phyloP scores from a whole-genome alignment of 2,113 vertebrate genomes.

The Halcyon malimbica region DNA sequence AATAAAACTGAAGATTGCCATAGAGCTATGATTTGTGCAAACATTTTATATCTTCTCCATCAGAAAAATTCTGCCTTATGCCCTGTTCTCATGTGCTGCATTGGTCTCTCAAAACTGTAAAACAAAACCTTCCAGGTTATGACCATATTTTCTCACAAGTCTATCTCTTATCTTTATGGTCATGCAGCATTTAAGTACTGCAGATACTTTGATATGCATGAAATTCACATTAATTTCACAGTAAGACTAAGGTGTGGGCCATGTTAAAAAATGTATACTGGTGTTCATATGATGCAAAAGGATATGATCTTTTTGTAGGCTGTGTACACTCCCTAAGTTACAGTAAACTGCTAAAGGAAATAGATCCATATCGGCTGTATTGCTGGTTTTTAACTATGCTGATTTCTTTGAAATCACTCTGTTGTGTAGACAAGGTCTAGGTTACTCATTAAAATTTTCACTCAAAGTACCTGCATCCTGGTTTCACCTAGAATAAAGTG shows the following conservation, averaged over 20 bases:
- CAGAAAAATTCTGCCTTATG: neutral
- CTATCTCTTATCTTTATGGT: neutral
- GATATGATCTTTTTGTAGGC: neutral
- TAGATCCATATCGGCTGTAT: neutral
- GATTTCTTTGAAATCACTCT: neutral
- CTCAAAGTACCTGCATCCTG: neutral
- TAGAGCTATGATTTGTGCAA: neutral
- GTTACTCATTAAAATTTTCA: neutral
- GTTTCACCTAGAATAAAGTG: neutral
- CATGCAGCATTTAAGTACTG: neutral
- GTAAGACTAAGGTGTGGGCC: neutral
- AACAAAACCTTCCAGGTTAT: neutral
- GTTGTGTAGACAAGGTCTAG: neutral
- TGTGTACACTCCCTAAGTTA: neutral
- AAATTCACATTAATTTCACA: neutral
- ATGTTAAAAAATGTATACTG: neutral
- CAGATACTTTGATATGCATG: neutral
- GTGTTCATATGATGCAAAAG: neutral
- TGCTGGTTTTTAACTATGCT: neutral
- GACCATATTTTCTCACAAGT: neutral
- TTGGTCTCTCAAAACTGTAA: neutral
- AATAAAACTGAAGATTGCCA: neutral
- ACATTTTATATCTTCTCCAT: neutral
- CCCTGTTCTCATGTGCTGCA: neutral
- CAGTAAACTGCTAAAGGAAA: neutral